Evolutionary conservation across 35 echinoderm and acorn worm genomes (phyloP).

Genomic region (Strongylocentrotus purpuratus): DNA sequence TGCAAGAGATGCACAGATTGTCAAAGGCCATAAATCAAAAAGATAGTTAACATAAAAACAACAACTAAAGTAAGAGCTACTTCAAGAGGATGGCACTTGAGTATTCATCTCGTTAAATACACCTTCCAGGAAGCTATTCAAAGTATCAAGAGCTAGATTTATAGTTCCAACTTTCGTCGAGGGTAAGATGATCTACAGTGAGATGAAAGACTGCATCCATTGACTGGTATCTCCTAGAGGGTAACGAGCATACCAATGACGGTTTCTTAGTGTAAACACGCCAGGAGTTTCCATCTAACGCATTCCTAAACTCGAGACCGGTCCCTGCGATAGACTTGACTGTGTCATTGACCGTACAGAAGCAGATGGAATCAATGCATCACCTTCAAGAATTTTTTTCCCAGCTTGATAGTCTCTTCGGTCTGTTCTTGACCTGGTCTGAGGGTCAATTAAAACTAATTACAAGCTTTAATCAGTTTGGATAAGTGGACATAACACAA

Average conservation of each 20-base stretch:
- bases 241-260: background rate
- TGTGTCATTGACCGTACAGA: background rate
- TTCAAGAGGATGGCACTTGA: too few relatives aligned
- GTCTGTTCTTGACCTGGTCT: background rate
- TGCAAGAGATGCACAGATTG: too few relatives aligned
- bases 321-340: background rate
- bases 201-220: background rate
- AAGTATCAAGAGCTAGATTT: background rate
- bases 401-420: background rate
- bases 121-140: background rate
- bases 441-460: background rate
- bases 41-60: too few relatives aligned
- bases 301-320: background rate
- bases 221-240: background rate
- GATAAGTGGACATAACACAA: background rate
- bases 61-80: too few relatives aligned
- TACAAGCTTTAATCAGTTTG: background rate
- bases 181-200: background rate
- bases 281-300: background rate
- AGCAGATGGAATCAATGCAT: background rate
- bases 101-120: background rate
- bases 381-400: conserved; percentile 18
- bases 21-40: too few relatives aligned
- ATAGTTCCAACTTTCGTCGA: background rate
- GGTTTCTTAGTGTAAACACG: background rate